These are phyloP conservation scores for Dicranocentrus wangi DNA, from an alignment of 2,888 invertebrate genomes.

Conservation along the genomic window DNA sequence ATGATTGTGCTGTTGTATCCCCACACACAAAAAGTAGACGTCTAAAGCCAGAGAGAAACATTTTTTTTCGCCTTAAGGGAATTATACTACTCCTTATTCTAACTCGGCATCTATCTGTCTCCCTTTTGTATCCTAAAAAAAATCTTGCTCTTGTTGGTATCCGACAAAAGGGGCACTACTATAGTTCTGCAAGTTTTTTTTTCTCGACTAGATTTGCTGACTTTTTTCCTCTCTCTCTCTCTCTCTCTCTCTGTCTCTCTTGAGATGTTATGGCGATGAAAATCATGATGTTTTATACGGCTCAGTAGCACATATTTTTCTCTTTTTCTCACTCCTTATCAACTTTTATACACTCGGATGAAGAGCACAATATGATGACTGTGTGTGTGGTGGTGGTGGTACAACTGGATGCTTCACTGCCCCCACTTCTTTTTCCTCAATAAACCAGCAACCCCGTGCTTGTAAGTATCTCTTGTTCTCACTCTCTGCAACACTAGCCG, in stretches of 20 bases:
- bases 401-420: conserved; percentile 32
- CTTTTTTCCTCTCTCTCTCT: conserved; percentile 24
- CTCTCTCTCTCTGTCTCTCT: conserved; percentile 38
- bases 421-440: conserved; percentile 29
- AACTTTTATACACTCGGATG: conserved; percentile 17
- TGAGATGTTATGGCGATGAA: conserved; percentile 62
- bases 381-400: not conserved
- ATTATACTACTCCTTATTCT: conserved; percentile 46
- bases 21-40: not conserved
- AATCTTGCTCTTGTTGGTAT: too few relatives aligned
- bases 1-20: not conserved
- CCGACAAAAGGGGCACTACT: not conserved
- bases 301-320: conserved; percentile 45
- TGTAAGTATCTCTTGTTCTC: conserved; percentile 18
- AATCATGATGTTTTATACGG: conserved; percentile 57
- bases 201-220: conserved; percentile 46
- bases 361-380: not conserved
- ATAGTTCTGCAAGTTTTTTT: conserved; percentile 26
- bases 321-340: conserved; percentile 14
- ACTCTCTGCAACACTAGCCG: not conserved
- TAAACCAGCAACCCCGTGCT: conserved; percentile 6
- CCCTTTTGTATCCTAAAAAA: conserved; percentile 20
- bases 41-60: conserved; percentile 10
- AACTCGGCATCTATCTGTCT: conserved; percentile 27
- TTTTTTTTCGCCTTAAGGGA: conserved; percentile 52